These are phyloP conservation scores for Phycodurus eques DNA, from an alignment of 2,113 vertebrate species.

Conservation along the genomic window DNA sequence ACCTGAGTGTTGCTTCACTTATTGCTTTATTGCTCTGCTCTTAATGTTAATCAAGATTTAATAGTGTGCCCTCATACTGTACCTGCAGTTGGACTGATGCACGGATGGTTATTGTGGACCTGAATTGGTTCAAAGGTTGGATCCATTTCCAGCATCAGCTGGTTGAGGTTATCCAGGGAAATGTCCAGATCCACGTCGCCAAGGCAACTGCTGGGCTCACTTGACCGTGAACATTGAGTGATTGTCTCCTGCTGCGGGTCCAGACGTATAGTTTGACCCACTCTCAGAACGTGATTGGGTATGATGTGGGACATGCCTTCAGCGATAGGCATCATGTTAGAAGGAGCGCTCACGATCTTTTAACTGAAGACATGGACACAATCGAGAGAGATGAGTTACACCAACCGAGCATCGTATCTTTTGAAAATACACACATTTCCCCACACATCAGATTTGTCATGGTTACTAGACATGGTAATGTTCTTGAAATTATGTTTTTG, in stretches of 20 bases:
- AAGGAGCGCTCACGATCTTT: slow-evolving; percentile 18
- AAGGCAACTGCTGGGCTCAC: background rate
- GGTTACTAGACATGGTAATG: no score
- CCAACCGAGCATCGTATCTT: slow-evolving; percentile 6
- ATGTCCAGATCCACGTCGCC: slow-evolving; percentile 60
- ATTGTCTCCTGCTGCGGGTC: slow-evolving; percentile 29
- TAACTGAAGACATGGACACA: slow-evolving; percentile 23
- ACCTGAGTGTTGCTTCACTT: background rate
- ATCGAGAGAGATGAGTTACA: slow-evolving; percentile 29
- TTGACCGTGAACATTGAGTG: background rate
- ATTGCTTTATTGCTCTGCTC: background rate
- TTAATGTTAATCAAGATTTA: background rate
- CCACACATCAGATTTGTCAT: background rate
- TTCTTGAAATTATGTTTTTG: no score
- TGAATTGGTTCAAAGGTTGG: slow-evolving; percentile 75
- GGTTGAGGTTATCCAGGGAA: slow-evolving; percentile 78
- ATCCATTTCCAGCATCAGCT: slow-evolving; percentile 82
- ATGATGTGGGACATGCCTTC: slow-evolving; percentile 73
- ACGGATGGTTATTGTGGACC: slow-evolving; percentile 16
- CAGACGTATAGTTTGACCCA: slow-evolving; percentile 75
- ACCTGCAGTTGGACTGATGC: slow-evolving; percentile 48
- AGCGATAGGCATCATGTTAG: slow-evolving; percentile 55
- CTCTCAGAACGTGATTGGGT: slow-evolving; percentile 74
- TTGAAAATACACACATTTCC: background rate
- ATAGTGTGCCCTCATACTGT: background rate